Evolutionary conservation across 2,113 vertebrate species (phyloP).

Genomic region (Dromaius novaehollandiae): DNA sequence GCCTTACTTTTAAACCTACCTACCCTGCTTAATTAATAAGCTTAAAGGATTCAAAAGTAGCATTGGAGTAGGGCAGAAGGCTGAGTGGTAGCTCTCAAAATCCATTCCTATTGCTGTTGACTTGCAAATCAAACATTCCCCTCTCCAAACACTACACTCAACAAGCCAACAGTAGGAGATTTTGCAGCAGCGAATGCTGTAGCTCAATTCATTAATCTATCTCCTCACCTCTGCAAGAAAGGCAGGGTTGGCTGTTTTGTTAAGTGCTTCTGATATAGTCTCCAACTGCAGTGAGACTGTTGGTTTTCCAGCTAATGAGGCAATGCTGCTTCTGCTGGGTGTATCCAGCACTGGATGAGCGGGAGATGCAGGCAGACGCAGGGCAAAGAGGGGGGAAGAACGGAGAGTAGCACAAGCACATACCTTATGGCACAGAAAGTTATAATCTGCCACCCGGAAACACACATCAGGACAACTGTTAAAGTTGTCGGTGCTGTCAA

Average conservation of each 20-base stretch:
- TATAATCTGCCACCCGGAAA: slow-evolving; percentile 86
- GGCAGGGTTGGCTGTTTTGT: background rate
- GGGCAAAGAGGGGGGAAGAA: background rate
- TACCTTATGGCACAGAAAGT: slow-evolving; percentile 96
- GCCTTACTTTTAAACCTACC: background rate
- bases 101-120: background rate
- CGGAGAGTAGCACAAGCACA: background rate
- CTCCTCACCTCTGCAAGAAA: background rate
- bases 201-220: background rate
- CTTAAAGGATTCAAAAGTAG: background rate
- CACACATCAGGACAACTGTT: slow-evolving; percentile 91
- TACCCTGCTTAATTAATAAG: background rate
- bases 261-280: background rate
- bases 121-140: background rate
- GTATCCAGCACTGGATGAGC: background rate
- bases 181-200: background rate
- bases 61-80: background rate
- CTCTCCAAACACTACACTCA: background rate
- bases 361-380: background rate
- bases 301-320: background rate
- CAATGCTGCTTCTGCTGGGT: background rate
- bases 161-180: background rate
- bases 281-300: background rate
- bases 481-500: slow-evolving; percentile 87
- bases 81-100: background rate